phyloP scores from a whole-genome alignment of 1,140 invertebrate species.

The Saccostrea glomerata region DNA sequence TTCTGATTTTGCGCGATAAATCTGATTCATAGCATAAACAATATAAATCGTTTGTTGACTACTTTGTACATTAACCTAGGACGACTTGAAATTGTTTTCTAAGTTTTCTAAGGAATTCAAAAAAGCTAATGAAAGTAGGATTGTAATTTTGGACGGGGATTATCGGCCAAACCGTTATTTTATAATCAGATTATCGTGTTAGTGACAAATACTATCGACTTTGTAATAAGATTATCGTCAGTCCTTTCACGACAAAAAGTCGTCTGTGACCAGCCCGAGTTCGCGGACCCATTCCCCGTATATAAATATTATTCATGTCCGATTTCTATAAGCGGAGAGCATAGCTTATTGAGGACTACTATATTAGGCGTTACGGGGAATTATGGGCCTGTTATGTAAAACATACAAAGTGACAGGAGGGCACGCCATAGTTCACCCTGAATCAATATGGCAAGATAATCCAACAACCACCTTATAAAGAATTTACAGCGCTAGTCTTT shows the following conservation, averaged over 20 bases:
- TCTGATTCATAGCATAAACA: too few relatives aligned
- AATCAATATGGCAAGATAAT: not conserved
- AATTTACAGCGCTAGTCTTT: not conserved
- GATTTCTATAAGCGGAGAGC: not conserved
- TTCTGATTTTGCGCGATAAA: too few relatives aligned
- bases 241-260: constrained; percentile 26
- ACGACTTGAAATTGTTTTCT: too few relatives aligned
- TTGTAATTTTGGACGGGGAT: constrained; percentile 2
- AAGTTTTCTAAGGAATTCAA: not conserved
- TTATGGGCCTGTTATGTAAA: not conserved
- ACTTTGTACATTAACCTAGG: too few relatives aligned
- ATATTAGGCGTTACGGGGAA: not conserved
- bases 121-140: not conserved
- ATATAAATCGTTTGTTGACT: too few relatives aligned
- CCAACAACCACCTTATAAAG: not conserved
- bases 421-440: not conserved
- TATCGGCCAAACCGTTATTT: constrained; percentile 2
- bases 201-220: constrained; percentile 31
- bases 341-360: not conserved
- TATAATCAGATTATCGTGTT: constrained; percentile 22
- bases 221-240: constrained; percentile 3
- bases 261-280: not conserved
- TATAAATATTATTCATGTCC: constrained; percentile 27
- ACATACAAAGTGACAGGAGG: not conserved
- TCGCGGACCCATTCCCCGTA: not conserved